Conservation (phyloP, 2,888 invertebrate species). For the Dicranocentrus wangi region DNA sequence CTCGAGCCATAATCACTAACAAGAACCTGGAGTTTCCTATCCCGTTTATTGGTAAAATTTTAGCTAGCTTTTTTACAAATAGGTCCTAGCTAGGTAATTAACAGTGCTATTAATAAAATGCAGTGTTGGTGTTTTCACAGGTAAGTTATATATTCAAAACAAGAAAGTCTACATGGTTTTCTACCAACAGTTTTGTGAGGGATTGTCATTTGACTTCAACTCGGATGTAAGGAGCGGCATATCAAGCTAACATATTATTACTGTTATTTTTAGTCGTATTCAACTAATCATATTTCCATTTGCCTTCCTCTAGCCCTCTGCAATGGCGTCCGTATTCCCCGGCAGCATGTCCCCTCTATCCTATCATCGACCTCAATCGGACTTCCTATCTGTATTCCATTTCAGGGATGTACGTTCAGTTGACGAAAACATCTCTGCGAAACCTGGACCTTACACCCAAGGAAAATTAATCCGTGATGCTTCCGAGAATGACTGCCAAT, state of each 20-base stretch:
- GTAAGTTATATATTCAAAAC: constrained; percentile 64
- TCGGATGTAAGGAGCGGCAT: background rate
- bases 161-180: constrained; percentile 64
- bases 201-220: constrained; percentile 44
- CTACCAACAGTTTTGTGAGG: constrained; percentile 65
- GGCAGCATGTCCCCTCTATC: constrained; percentile 69
- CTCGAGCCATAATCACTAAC: constrained; percentile 61
- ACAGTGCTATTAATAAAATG: no score
- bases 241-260: no score
- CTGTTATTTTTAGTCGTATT: no score
- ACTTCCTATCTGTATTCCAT: constrained; percentile 69
- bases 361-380: constrained; percentile 59
- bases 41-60: constrained; percentile 58
- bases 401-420: constrained; percentile 66
- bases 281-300: no score
- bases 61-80: no score
- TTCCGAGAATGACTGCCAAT: constrained; percentile 17
- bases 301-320: constrained; percentile 10
- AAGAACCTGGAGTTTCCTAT: constrained; percentile 65
- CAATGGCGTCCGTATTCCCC: constrained; percentile 43
- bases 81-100: no score
- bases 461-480: background rate
- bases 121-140: no score
- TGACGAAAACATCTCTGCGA: constrained; percentile 40
- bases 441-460: constrained; percentile 11